A percentile compares a stretch with the other conserved stretches of the same genome.
phyloP scores from a whole-genome alignment of 1,140 invertebrate genomes.

The Drosophila eugracilis region DNA sequence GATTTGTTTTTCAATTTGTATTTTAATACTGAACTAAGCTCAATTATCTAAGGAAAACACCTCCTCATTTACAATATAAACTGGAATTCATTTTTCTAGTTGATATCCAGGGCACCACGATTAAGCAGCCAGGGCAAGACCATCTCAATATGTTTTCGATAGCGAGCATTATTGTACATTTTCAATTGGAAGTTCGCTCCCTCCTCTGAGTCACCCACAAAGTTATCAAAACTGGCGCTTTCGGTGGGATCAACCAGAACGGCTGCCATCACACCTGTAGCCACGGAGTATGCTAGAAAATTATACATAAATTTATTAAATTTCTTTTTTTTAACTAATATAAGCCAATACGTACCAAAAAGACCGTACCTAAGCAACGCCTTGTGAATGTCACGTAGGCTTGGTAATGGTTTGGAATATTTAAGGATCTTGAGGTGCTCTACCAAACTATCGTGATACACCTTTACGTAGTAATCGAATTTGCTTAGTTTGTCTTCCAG shows the following conservation, averaged over 20 bases:
- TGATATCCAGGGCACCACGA: conserved; percentile 57
- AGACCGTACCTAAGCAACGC: conserved; percentile 50
- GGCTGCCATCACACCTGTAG: conserved; percentile 65
- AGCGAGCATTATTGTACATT: conserved; percentile 64
- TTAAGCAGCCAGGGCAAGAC: conserved; percentile 73
- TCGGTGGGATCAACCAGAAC: conserved; percentile 72
- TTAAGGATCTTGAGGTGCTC: conserved; percentile 62
- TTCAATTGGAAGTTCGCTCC: conserved; percentile 61
- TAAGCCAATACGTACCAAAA: conserved; percentile 62
- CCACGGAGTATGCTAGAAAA: conserved; percentile 51
- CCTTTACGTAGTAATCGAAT: conserved; percentile 74
- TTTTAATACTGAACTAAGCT: not conserved
- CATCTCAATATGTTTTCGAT: conserved; percentile 61
- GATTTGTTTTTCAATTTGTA: no score
- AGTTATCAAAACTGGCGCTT: conserved; percentile 58
- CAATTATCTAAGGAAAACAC: not conserved
- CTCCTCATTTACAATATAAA: no score
- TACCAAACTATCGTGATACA: conserved; percentile 65
- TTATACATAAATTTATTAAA: not conserved
- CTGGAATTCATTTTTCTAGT: not conserved
- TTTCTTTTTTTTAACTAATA: no score
- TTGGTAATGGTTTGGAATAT: conserved; percentile 62
- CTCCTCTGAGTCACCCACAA: conserved; percentile 50
- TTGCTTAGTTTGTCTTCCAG: conserved; percentile 69
- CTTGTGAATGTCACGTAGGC: conserved; percentile 60